Percentiles rank a stretch among this genome's conserved stretches.
These are phyloP conservation scores for Propithecus deckenii DNA, from an alignment of 2,797 vertebrate species.

Conservation along the genomic window DNA sequence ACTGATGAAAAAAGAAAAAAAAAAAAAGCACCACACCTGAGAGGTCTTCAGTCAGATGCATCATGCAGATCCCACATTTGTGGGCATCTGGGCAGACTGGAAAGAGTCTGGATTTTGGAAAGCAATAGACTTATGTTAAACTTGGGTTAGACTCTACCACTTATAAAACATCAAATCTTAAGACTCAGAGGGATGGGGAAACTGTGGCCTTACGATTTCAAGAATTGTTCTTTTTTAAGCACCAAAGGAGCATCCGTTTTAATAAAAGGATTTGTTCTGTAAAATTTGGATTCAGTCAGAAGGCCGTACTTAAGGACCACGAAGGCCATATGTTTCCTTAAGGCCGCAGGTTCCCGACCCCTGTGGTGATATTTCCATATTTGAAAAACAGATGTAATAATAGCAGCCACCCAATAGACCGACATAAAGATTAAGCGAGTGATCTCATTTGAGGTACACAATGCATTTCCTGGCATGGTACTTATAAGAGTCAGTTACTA, in stretches of 20 bases:
- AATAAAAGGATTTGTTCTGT: too few species aligned
- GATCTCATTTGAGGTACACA: not conserved
- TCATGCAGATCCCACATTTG: not conserved
- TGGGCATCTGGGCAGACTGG: not conserved
- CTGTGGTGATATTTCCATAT: not conserved
- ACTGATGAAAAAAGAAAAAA: not conserved
- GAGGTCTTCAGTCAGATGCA: not conserved
- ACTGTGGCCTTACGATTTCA: too few species aligned
- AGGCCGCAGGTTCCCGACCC: too few species aligned
- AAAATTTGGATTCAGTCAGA: too few species aligned
- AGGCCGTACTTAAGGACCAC: too few species aligned
- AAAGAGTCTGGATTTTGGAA: not conserved
- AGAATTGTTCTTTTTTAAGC: too few species aligned
- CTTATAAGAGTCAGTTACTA: not conserved
- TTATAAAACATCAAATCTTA: not conserved
- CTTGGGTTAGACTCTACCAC: rapidly evolving
- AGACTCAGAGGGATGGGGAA: not conserved
- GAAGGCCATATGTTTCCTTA: not conserved
- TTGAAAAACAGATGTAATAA: not conserved
- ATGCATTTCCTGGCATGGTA: not conserved
- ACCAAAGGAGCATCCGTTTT: too few species aligned
- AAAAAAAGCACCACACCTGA: not conserved
- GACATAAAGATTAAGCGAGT: not conserved
- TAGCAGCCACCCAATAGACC: not conserved
- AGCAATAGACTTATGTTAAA: not conserved